Percentiles rank a stretch among this genome's conserved stretches.
phyloP scores from a whole-genome alignment of 2,113 vertebrate species.

The Osmerus eperlanus region DNA sequence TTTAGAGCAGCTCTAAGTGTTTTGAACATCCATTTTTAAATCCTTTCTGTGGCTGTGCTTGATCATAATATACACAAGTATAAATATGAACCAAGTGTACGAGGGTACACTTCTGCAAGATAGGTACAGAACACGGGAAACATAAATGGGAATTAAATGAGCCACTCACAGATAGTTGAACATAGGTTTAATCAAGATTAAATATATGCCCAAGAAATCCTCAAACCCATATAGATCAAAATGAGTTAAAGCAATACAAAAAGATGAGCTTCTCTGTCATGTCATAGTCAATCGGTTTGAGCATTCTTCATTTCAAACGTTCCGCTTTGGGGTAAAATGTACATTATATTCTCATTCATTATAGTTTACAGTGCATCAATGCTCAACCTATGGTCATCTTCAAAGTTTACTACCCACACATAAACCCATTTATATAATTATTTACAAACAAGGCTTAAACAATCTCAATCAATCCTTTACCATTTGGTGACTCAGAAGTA shows the following conservation, averaged over 20 bases:
- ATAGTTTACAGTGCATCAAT: constrained; percentile 57
- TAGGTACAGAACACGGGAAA: background rate
- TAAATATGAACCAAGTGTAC: too few relatives aligned
- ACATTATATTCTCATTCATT: constrained; percentile 52
- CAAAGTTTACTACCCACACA: constrained; percentile 56
- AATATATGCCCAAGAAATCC: constrained; percentile 85
- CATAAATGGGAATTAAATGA: background rate
- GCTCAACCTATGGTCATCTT: constrained; percentile 47
- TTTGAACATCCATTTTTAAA: too few relatives aligned
- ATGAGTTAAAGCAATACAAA: constrained; percentile 84
- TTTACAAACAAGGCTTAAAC: constrained; percentile 64
- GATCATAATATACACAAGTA: too few relatives aligned
- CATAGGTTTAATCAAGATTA: constrained; percentile 91
- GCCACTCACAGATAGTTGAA: constrained; percentile 62
- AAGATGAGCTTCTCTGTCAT: constrained; percentile 50
- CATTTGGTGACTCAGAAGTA: constrained; percentile 35
- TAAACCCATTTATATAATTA: constrained; percentile 63
- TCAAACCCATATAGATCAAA: constrained; percentile 77
- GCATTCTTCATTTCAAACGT: constrained; percentile 48
- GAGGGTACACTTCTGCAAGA: background rate
- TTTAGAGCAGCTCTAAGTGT: too few relatives aligned
- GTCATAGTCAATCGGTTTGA: constrained; percentile 43
- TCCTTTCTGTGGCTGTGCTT: too few relatives aligned
- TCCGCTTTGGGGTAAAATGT: constrained; percentile 42
- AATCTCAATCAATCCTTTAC: constrained; percentile 21